Conservation (phyloP, 2,888 invertebrate genomes). For the Drosophila meridiana region DNA sequence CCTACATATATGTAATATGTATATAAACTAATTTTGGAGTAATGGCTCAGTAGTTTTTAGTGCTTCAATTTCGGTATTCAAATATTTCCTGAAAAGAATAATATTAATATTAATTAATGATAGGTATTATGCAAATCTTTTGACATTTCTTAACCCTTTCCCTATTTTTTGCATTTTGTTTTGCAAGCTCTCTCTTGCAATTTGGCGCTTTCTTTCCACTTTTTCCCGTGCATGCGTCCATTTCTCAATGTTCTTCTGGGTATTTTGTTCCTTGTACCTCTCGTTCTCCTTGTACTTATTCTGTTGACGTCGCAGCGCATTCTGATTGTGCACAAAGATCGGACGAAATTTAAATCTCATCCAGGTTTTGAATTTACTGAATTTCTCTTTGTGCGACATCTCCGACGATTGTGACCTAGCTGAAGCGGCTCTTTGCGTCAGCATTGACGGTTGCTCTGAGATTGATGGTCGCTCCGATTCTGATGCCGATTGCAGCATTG, state of each 20-base stretch:
- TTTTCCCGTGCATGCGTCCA: conserved; percentile 54
- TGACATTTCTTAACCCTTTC: not conserved
- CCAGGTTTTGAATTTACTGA: conserved; percentile 32
- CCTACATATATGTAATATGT: not conserved
- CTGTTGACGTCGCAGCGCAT: conserved; percentile 35
- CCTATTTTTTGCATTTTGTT: not conserved
- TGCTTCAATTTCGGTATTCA: not conserved
- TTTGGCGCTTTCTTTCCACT: conserved; percentile 13
- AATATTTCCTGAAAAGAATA: not conserved
- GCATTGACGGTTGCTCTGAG: not conserved
- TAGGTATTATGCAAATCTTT: not conserved
- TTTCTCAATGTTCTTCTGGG: conserved; percentile 38
- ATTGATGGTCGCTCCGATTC: not conserved
- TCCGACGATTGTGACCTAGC: not conserved
- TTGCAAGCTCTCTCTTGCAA: not conserved
- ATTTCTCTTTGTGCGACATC: not conserved
- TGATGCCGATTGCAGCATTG: not conserved
- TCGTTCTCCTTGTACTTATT: conserved; percentile 30
- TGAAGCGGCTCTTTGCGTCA: not conserved
- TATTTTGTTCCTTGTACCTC: conserved; percentile 18
- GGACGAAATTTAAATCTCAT: conserved; percentile 53
- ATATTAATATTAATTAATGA: not conserved
- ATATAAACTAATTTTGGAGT: not conserved
- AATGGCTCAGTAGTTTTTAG: not conserved
- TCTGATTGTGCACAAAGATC: conserved; percentile 58